Percentiles rank a stretch among this genome's conserved stretches.
Evolutionary conservation across 2,113 vertebrate genomes (phyloP).

Genomic region (Atractosteus spatula): DNA sequence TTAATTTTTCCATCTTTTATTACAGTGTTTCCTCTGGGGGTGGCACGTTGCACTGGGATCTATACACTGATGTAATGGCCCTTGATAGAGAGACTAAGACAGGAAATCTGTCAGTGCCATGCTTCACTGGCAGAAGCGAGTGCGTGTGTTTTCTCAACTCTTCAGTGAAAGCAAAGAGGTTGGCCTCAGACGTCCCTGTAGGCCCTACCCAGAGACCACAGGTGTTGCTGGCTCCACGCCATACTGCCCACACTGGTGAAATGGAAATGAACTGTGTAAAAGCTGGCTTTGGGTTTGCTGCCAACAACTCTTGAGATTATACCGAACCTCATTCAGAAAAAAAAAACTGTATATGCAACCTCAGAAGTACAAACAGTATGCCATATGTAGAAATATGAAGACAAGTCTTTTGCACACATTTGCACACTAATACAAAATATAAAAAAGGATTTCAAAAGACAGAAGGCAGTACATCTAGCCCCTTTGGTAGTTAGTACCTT

Average conservation of each 20-base stretch:
- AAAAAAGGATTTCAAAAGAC: no score
- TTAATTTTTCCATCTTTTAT: not conserved
- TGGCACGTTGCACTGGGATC: not conserved
- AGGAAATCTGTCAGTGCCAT: constrained; percentile 1
- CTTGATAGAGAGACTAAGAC: not conserved
- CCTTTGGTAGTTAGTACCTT: no score
- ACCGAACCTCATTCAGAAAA: no score
- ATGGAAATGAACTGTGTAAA: not conserved
- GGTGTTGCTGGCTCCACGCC: not conserved
- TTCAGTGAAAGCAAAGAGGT: not conserved
- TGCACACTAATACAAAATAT: no score
- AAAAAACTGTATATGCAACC: no score
- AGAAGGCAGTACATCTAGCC: no score
- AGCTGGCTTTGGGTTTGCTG: not conserved
- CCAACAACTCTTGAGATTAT: no score
- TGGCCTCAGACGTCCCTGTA: not conserved
- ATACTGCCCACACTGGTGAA: not conserved
- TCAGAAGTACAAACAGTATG: no score
- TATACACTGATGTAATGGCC: constrained; percentile 4
- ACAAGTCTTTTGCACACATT: no score
- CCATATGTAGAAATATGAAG: no score
- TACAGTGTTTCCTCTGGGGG: not conserved
- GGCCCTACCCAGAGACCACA: not conserved
- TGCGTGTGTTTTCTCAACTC: not conserved
- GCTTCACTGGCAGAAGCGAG: not conserved